Conservation (phyloP, 2,797 vertebrate genomes). For the Microcaecilia unicolor region DNA sequence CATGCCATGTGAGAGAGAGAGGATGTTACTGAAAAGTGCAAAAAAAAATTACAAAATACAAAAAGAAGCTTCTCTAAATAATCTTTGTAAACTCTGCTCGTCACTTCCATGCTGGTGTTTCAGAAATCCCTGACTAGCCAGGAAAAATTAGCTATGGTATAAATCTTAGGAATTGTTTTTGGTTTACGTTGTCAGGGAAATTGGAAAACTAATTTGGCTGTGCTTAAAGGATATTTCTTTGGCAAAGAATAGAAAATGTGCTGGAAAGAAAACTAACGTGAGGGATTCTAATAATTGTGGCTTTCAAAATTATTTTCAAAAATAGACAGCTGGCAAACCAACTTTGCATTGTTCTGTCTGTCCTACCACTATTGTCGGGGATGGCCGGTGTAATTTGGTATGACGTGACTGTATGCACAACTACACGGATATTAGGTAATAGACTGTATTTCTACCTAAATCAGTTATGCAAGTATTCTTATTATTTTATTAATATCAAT, state of each 20-base stretch:
- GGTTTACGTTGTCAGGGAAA: conserved; percentile 17
- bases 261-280: conserved; percentile 15
- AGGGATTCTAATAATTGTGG: conserved; percentile 12
- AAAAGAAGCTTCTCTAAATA: conserved; percentile 37
- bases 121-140: conserved; percentile 25
- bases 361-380: conserved; percentile 32
- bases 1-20: conserved; percentile 43
- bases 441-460: conserved; percentile 63
- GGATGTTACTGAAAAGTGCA: conserved; percentile 12
- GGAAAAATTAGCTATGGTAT: no score
- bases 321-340: conserved; percentile 23
- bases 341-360: conserved; percentile 14
- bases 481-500: conserved; percentile 54
- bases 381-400: conserved; percentile 29
- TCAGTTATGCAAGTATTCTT: conserved; percentile 25
- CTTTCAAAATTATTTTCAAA: conserved; percentile 32
- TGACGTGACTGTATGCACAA: conserved; percentile 31
- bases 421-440: conserved; percentile 45
- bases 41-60: conserved; percentile 13
- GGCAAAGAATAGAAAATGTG: conserved; percentile 19
- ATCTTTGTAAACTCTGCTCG: conserved; percentile 43
- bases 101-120: conserved; percentile 14
- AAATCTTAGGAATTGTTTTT: no score
- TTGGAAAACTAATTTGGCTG: conserved; percentile 2
- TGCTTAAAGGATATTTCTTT: no score